phyloP scores from a whole-genome alignment of 2,113 vertebrate species.

The Neodontobutis hainanensis region DNA sequence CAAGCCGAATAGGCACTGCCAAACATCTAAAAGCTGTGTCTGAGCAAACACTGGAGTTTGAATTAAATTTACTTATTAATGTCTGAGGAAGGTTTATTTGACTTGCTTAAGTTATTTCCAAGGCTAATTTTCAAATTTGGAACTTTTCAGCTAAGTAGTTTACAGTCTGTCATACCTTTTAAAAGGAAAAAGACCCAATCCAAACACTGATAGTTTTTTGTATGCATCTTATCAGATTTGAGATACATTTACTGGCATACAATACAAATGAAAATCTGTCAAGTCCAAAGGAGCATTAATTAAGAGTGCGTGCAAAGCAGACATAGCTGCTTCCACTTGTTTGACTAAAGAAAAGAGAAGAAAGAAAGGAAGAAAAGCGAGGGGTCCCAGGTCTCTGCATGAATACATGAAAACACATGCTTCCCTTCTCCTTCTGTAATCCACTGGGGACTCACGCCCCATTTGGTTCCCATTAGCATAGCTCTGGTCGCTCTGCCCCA shows the following conservation, averaged over 20 bases:
- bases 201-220: slow-evolving; percentile 22
- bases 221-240: slow-evolving; percentile 20
- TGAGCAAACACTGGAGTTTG: slow-evolving; percentile 19
- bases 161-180: slow-evolving; percentile 18
- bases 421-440: slow-evolving; percentile 74
- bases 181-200: slow-evolving; percentile 14
- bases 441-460: slow-evolving; percentile 75
- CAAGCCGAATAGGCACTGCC: slow-evolving; percentile 16
- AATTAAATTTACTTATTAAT: slow-evolving; percentile 16
- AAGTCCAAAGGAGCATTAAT: slow-evolving; percentile 27
- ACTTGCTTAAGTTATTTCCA: slow-evolving; percentile 33
- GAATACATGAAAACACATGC: slow-evolving; percentile 77
- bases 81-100: slow-evolving; percentile 51
- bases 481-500: slow-evolving; percentile 74
- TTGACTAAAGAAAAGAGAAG: slow-evolving; percentile 40
- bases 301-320: slow-evolving; percentile 50
- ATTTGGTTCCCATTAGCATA: slow-evolving; percentile 82
- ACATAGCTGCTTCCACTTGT: slow-evolving; percentile 49
- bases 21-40: slow-evolving; percentile 47
- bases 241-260: slow-evolving; percentile 20
- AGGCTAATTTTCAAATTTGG: slow-evolving; percentile 24
- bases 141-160: slow-evolving; percentile 24
- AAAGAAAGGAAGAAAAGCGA: slow-evolving; percentile 39
- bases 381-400: slow-evolving; percentile 59
- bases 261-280: slow-evolving; percentile 19